Base-by-base conservation (phyloP, 2,797 vertebrate genomes). In the Cercopithecus mitis region DNA sequence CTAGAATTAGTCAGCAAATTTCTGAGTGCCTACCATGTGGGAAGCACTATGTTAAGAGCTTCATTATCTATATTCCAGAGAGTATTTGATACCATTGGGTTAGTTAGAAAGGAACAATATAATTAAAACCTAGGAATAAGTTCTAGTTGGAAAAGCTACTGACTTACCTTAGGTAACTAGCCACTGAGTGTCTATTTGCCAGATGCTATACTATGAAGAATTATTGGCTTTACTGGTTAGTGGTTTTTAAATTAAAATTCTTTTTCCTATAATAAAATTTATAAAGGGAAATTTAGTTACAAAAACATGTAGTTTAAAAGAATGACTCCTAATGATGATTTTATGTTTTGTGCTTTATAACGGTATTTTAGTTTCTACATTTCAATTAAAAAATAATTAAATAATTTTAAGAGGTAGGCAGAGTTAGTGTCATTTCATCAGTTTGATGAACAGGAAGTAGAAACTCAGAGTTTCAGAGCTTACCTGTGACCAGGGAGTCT, bases 361-460 rank as follows among this genome's bases (percentile, higher is more conserved):
- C 0, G 88, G 58, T 30, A 97, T 97, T 91, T 93, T 76, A 92
- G 41, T 92, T 58, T 70, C 41, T 50, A 81, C 25, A 86, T 90
- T 92, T 85, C 45, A 80, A 50, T 80, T 76, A 81, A 36, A 89
- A 89, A 96, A 84, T 33, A 90, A 93, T 73, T 73, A 87, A 85
- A 14, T 41, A 57, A 33, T 89, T 92, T 96, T 94, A 90, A 85
- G 64, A 39, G 30, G 41, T 2, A 81, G 57, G 52, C 20, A 80
- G 72, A 91, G 5, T 57, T 70, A 36, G 4, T 70, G 13, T 76
- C 52, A 83, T 73, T 95, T 84, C 22, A 45, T 91, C 27, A 84
- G 43, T 76, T 27, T 81, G 72, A 88, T 75, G 24, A 88, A 91
- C 70, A 95, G 25, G 45, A 95, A 88, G 88, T 1, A 41, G 50